Evolutionary conservation across 2,888 invertebrate species (phyloP), one percentile per base, ranked within the genome.

Genomic region (Limnephilus auricula): DNA sequence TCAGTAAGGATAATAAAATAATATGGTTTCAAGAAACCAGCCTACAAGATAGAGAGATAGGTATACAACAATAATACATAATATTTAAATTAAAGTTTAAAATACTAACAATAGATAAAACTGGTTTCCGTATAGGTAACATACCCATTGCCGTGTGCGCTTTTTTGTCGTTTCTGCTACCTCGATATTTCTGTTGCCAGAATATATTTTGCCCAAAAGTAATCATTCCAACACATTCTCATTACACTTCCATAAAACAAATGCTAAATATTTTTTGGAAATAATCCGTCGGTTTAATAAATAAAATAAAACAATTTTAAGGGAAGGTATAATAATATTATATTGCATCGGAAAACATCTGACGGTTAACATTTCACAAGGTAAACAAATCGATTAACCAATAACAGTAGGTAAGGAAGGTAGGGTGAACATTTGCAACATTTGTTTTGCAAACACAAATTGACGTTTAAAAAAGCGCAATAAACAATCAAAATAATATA

Each of bases 301-400:
- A 50, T 18, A 50, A 50, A 15, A 50, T 18, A 50, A 50, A 50
- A 9, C 0, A 3, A 30, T 79, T 79, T 30, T 13, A 13, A 12
- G 15, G 79, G 79, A 79, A 40, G 5, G 25, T 15, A 31, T 18
- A 79, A 79, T 45, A 12, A 2, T 80, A n/a, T 13, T 15, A 30
- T 80, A 31, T 50, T 65, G 32, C 34, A 34, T 40, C 30, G 18
- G 32, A 84, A 90, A 90, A 65, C 90, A 90, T 90, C 85, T 91
- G 91, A 91, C 45, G 79, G 89, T 82, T 84, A 89, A 89, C 91
- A 90, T 91, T 85, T 79, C 78, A 89, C 89, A 89, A 92, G 65
- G 92, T 92, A 91, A 92, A 92, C 92, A 92, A 92, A 92, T 92
- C 92, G 91, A 92, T 92, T 91, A 79, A 78, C 45, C 79, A 37